Base-by-base conservation (phyloP, 35 echinoderm and acorn worm genomes). In the Apostichopus parvimensis region DNA sequence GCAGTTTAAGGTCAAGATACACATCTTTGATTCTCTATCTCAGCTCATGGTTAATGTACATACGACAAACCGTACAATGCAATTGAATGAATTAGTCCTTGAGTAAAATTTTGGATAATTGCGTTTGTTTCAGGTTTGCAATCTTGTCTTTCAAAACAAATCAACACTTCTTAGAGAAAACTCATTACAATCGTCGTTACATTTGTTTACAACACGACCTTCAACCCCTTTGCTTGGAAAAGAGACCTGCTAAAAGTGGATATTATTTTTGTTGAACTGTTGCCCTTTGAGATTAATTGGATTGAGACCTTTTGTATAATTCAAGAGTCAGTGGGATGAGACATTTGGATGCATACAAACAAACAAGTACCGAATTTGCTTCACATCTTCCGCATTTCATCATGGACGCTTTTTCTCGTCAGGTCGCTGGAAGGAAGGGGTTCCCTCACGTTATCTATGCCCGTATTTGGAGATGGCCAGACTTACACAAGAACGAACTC, bases 371-470 rank as follows among this genome's bases (percentile, higher is more conserved):
- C 34, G 34, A 11, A 17, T n/a, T 68, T 68, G 64, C 18, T 4
- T 68, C 18, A 68, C 64, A 5, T 14, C 64, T 68, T 68, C 18
- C 6, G 18, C 64, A 68, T 11, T 68, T 68, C 18, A 18, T 17
- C 64, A 68, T 68, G 64, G 64, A 68, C 18, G 11, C 11, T 18
- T 68, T 68, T 11, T 68, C 18, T 79, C 18, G 24, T 52, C 25
- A 95, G 94, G 96, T 95, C 94, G 96, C 96, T 20, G 96, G 96
- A 65, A 95, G 96, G 54, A 98, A 98, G 73, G 96, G 94, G 54
- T 98, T 98, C 73, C 96, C 96, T 13, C 96, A 98, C 77, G 96
- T 98, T 76, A 98, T 95, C 82, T 98, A 98, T 92, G 96, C 96
- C 21, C 77, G 96, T 77, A 95, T 98, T 76, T 98, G 96, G 96